Percentiles rank a stretch among this genome's conserved stretches.
These are phyloP conservation scores for Microchirus variegatus DNA, from an alignment of 2,797 vertebrate species.

Conservation along the genomic window DNA sequence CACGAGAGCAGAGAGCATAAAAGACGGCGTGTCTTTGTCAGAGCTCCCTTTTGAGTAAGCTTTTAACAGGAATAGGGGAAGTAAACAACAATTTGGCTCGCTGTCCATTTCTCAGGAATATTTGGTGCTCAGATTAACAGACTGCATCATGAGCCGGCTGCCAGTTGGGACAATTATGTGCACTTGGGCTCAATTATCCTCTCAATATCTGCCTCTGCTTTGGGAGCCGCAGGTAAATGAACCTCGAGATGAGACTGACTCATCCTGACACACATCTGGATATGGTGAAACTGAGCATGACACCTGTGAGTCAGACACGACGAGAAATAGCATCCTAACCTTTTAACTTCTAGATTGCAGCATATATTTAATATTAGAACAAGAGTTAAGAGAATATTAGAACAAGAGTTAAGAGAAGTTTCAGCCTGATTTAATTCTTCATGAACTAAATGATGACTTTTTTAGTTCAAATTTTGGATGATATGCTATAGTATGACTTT, in stretches of 20 bases:
- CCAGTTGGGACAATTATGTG: conserved; percentile 50
- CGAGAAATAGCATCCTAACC: conserved; percentile 2
- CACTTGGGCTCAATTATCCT: conserved; percentile 68
- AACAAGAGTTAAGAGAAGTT: too few species aligned
- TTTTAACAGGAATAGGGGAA: conserved; percentile 46
- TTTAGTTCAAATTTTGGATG: too few species aligned
- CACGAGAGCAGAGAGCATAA: conserved; percentile 28
- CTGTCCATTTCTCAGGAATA: conserved; percentile 28
- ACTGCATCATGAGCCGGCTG: conserved; percentile 40
- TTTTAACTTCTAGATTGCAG: background rate
- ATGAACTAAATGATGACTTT: too few species aligned
- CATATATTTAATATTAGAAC: too few species aligned
- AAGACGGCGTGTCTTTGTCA: conserved; percentile 24
- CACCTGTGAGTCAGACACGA: conserved; percentile 37
- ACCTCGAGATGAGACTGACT: conserved; percentile 39
- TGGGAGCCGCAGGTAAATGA: conserved; percentile 42
- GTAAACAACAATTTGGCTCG: conserved; percentile 55
- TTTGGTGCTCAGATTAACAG: conserved; percentile 41
- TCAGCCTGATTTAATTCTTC: too few species aligned
- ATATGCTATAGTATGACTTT: too few species aligned
- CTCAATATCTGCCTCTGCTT: conserved; percentile 52
- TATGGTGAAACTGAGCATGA: conserved; percentile 21
- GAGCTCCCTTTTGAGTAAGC: conserved; percentile 13
- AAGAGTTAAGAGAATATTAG: too few species aligned
- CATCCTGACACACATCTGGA: conserved; percentile 40